A percentile compares a stretch with the other conserved stretches of the same genome.
Evolutionary conservation across 2,888 invertebrate species (phyloP).

Genomic region (Drosophila leonis): DNA sequence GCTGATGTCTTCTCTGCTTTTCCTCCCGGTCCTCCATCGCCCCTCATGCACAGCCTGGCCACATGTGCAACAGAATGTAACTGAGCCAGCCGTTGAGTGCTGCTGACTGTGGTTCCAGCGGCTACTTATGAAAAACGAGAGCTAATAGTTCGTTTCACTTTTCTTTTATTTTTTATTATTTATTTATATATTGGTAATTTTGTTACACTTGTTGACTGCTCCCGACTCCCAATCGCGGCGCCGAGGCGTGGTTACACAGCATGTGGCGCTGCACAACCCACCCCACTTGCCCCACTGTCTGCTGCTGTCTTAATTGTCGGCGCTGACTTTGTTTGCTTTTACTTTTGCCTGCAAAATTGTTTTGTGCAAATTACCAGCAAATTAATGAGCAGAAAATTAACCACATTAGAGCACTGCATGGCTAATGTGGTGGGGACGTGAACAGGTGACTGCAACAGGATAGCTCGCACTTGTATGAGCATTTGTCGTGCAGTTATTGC

Average conservation of each 20-base stretch:
- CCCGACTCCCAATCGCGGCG: slow-evolving; percentile 48
- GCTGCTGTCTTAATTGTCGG: slow-evolving; percentile 63
- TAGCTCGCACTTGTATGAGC: neutral
- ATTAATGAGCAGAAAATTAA: slow-evolving; percentile 81
- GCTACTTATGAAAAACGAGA: slow-evolving; percentile 77
- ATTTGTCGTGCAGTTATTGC: slow-evolving; percentile 33
- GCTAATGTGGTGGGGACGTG: neutral
- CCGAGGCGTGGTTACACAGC: slow-evolving; percentile 55
- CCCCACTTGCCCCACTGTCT: slow-evolving; percentile 5
- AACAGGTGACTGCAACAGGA: slow-evolving; percentile 9
- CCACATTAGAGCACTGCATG: slow-evolving; percentile 65
- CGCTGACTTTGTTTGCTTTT: slow-evolving; percentile 65
- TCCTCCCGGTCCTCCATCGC: neutral
- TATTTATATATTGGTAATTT: slow-evolving; percentile 47
- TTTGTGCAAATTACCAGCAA: slow-evolving; percentile 69
- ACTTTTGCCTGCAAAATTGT: slow-evolving; percentile 75
- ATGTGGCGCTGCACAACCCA: slow-evolving; percentile 21
- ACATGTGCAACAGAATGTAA: slow-evolving; percentile 77
- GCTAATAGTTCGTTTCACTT: slow-evolving; percentile 80
- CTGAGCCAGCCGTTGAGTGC: slow-evolving; percentile 42
- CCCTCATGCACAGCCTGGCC: neutral
- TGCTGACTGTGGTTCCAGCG: slow-evolving; percentile 11
- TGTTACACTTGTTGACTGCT: slow-evolving; percentile 62
- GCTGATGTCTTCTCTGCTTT: slow-evolving; percentile 7
- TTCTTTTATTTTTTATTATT: slow-evolving; percentile 77